phyloP scores from a whole-genome alignment of 2,888 invertebrate genomes.

The Muscina levida region DNA sequence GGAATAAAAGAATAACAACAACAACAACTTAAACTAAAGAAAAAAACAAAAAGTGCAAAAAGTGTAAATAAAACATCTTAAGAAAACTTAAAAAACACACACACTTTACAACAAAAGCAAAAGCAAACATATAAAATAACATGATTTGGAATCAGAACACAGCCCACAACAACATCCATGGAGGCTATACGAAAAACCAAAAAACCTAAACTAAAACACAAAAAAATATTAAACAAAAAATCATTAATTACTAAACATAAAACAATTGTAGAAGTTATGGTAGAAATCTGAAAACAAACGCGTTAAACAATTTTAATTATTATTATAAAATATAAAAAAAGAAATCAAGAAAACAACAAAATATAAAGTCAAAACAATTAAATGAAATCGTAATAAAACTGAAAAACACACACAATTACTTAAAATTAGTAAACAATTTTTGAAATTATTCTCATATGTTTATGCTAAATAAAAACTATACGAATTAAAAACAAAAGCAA shows the following conservation, averaged over 20 bases:
- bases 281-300: conserved; percentile 24
- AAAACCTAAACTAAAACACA: conserved; percentile 10
- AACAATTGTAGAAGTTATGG: conserved; percentile 36
- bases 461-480: too few relatives aligned
- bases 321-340: not conserved
- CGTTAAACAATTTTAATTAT: conserved; percentile 32
- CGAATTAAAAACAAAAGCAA: conserved; percentile 25
- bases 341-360: too few relatives aligned
- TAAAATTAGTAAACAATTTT: too few relatives aligned
- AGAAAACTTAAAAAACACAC: conserved; percentile 43
- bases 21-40: conserved; percentile 57
- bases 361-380: conserved; percentile 3
- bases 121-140: conserved; percentile 25
- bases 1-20: conserved; percentile 69
- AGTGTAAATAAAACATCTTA: conserved; percentile 41
- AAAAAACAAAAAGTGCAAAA: conserved; percentile 50
- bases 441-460: too few relatives aligned
- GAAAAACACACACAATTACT: conserved; percentile 7
- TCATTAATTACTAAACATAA: conserved; percentile 16
- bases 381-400: conserved; percentile 15
- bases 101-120: conserved; percentile 33
- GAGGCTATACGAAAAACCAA: conserved; percentile 8
- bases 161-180: not conserved
- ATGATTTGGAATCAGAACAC: conserved; percentile 24
- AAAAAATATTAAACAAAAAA: conserved; percentile 26